Percentiles rank a stretch among this genome's conserved stretches.
Conservation (phyloP, 2,888 invertebrate species). For the Xanthostigma xanthostigma region DNA sequence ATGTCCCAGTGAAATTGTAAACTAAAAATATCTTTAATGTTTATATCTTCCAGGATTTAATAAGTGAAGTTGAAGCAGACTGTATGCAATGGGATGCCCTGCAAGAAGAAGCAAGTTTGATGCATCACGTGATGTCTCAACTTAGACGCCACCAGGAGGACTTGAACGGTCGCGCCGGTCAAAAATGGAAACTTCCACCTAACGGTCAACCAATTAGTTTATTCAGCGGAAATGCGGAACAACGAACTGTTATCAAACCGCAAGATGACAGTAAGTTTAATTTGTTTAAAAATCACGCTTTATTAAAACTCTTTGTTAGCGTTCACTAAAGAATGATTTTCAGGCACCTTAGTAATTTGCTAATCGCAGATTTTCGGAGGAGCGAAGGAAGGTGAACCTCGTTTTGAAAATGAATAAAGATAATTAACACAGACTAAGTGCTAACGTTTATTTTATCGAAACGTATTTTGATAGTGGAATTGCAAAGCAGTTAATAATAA, state of each 20-base stretch:
- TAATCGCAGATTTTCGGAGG: too few species aligned
- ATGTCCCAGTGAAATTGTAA: not conserved
- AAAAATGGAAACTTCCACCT: slow-evolving; percentile 55
- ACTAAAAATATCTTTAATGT: not conserved
- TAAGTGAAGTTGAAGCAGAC: slow-evolving; percentile 53
- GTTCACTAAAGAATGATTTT: too few species aligned
- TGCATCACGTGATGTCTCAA: slow-evolving; percentile 51
- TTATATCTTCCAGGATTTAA: slow-evolving; percentile 38
- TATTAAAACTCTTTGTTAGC: too few species aligned
- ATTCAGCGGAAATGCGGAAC: slow-evolving; percentile 39
- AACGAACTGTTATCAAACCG: slow-evolving; percentile 43
- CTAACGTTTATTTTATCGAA: too few species aligned
- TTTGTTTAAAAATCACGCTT: not conserved
- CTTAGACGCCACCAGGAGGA: slow-evolving; percentile 45
- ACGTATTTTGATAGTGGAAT: too few species aligned
- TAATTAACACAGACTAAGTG: too few species aligned
- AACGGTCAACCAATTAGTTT: slow-evolving; percentile 53
- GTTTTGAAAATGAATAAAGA: too few species aligned
- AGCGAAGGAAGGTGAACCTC: too few species aligned
- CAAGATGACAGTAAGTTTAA: slow-evolving; percentile 47
- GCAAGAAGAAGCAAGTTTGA: slow-evolving; percentile 50
- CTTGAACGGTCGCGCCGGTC: slow-evolving; percentile 39
- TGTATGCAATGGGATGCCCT: slow-evolving; percentile 36
- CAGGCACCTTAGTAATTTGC: too few species aligned
- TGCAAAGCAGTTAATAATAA: too few species aligned